Percentiles rank a stretch among this genome's conserved stretches.
phyloP scores from a whole-genome alignment of 2,797 vertebrate species.

The Pelobates cultripes region DNA sequence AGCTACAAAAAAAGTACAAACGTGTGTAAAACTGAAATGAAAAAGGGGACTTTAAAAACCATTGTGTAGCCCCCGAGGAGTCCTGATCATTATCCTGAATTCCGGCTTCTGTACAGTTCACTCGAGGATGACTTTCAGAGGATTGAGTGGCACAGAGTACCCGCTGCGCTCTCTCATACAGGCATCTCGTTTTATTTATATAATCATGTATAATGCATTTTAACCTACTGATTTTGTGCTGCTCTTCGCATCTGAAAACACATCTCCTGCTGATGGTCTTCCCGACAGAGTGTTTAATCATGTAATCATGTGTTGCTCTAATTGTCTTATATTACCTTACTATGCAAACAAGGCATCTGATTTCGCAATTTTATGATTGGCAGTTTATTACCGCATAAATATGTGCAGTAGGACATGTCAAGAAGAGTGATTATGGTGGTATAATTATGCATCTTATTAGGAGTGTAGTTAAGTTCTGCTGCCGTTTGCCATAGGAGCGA shows the following conservation, averaged over 20 bases:
- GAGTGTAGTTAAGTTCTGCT: background rate
- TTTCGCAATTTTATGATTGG: background rate
- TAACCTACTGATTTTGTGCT: background rate
- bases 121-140: background rate
- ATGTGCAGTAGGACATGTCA: background rate
- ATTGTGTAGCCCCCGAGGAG: no score
- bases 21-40: no score
- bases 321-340: background rate
- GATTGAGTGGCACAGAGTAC: background rate
- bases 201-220: conserved; percentile 28
- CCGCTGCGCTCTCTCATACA: background rate
- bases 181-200: background rate
- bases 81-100: no score
- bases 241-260: background rate
- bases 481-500: no score
- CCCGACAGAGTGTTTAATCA: background rate
- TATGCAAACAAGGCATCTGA: conserved; percentile 14
- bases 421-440: background rate
- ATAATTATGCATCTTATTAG: conserved; percentile 3
- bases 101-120: background rate
- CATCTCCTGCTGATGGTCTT: background rate
- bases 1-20: no score
- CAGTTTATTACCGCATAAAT: conserved; percentile 11
- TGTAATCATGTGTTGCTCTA: conserved; percentile 7
- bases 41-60: no score